Evolutionary conservation across 2,797 vertebrate genomes (phyloP).

Genomic region (Danio jaintianensis): DNA sequence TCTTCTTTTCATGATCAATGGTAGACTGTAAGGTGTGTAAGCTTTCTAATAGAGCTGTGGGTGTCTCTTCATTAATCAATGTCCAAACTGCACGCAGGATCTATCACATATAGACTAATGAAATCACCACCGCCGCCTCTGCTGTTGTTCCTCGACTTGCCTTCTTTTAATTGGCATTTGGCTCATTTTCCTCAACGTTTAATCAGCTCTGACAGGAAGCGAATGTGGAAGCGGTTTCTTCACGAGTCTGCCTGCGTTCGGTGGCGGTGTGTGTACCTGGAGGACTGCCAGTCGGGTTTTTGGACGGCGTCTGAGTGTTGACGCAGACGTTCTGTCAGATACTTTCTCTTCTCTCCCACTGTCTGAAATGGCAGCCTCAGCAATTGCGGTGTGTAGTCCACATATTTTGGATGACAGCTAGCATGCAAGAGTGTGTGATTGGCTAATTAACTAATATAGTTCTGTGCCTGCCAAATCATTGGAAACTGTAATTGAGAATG

Average conservation of each 20-base stretch:
- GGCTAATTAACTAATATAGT: neutral
- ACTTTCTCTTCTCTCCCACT: constrained; percentile 7
- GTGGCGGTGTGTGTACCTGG: constrained; percentile 11
- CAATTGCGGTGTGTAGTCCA: neutral
- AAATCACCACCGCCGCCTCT: constrained; percentile 36
- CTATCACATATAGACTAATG: constrained; percentile 50
- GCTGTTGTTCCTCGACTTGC: constrained; percentile 34
- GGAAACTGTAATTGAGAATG: neutral
- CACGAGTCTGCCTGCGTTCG: constrained; percentile 1
- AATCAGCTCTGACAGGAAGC: constrained; percentile 15
- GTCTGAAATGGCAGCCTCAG: neutral
- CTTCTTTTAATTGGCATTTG: constrained; percentile 49
- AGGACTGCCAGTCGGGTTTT: constrained; percentile 19
- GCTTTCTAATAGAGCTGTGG: constrained; percentile 52
- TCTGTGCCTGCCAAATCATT: neutral
- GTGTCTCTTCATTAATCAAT: constrained; percentile 55
- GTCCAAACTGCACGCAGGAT: constrained; percentile 41
- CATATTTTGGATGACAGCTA: neutral
- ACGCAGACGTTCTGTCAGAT: constrained; percentile 15
- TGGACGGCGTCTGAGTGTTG: neutral
- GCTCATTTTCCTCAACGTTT: constrained; percentile 32
- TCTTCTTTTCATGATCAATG: constrained; percentile 21
- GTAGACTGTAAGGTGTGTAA: constrained; percentile 2
- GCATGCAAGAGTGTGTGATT: neutral
- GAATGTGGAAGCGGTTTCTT: constrained; percentile 12